Evolutionary conservation across 2,113 vertebrate genomes (phyloP).

Genomic region (Zosterops pallidus): DNA sequence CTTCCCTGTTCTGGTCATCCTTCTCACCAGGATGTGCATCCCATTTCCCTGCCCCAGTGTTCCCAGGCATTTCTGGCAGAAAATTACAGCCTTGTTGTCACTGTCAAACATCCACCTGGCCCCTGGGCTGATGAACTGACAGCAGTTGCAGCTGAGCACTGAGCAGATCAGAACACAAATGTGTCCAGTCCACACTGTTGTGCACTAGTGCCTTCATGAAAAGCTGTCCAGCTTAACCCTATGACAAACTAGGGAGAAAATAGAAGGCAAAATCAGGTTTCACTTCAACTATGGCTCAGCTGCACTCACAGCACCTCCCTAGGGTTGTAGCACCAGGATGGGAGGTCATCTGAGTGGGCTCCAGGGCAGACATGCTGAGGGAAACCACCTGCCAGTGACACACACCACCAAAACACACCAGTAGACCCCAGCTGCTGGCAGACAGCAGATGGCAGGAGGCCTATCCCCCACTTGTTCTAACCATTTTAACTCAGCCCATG

Average conservation of each 20-base stretch:
- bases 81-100: neutral
- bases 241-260: neutral
- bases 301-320: neutral
- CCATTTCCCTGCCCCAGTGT: neutral
- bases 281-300: neutral
- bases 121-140: neutral
- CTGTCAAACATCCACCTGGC: neutral
- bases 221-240: neutral
- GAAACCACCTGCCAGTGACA: neutral
- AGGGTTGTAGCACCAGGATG: neutral
- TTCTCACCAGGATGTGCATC: neutral
- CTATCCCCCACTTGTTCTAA: neutral
- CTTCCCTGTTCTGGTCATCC: neutral
- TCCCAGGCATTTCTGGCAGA: neutral
- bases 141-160: neutral
- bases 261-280: neutral
- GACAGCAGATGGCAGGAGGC: neutral
- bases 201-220: neutral
- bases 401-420: neutral
- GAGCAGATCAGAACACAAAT: neutral
- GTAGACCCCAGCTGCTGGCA: neutral
- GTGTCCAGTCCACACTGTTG: neutral
- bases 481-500: neutral
- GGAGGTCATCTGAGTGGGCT: neutral
- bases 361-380: neutral